A percentile compares a stretch with the other conserved stretches of the same genome.
These are phyloP conservation scores for Anguilla rostrata DNA, from an alignment of 2,113 vertebrate genomes.

Conservation along the genomic window DNA sequence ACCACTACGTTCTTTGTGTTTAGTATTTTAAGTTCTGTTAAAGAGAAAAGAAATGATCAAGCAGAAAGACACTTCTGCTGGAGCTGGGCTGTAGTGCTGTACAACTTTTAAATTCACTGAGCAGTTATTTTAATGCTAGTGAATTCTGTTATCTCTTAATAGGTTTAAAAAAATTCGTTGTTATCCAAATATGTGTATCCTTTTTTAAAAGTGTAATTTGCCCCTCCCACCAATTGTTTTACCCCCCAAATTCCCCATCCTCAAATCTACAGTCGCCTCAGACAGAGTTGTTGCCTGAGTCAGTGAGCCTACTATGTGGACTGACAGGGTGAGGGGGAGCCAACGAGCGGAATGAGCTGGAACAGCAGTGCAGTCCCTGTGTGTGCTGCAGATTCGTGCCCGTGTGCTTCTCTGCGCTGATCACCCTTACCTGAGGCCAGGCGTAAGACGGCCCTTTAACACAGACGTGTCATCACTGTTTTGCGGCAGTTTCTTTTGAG, in stretches of 20 bases:
- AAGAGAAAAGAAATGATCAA: not conserved
- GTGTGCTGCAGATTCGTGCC: not conserved
- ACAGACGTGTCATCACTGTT: not conserved
- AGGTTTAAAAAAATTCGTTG: too few relatives aligned
- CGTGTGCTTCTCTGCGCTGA: not conserved
- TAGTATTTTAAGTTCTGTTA: not conserved
- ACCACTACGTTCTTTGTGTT: not conserved
- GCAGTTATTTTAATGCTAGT: not conserved
- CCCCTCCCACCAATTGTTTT: too few relatives aligned
- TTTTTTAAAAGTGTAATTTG: too few relatives aligned
- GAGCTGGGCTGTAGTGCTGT: not conserved
- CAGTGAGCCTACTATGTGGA: not conserved
- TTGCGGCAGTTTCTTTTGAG: not conserved
- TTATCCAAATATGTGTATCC: too few relatives aligned
- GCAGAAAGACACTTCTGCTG: not conserved
- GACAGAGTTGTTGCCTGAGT: not conserved
- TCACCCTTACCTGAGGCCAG: not conserved
- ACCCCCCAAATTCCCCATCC: too few relatives aligned
- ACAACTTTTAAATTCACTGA: not conserved
- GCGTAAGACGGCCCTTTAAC: not conserved
- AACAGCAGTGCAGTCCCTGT: not conserved
- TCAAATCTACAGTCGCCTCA: too few relatives aligned
- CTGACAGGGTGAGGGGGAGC: not conserved
- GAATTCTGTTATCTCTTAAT: not conserved
- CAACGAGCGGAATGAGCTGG: not conserved